Base-by-base conservation (phyloP, 2,113 vertebrate species). In the Amblyopsis rosae region DNA sequence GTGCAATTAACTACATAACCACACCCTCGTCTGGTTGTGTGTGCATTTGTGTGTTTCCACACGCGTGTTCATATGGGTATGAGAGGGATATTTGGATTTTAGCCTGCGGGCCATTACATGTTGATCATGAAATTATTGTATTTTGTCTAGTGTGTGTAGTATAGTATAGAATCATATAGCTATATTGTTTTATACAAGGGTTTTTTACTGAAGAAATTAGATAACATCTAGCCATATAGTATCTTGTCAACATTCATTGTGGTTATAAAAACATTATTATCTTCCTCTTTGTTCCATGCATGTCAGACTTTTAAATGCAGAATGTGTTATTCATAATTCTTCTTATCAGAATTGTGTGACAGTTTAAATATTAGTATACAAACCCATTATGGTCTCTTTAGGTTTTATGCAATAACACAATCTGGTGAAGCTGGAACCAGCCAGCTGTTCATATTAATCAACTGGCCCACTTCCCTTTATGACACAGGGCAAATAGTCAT, bases 401-500 rank as follows among this genome's bases (percentile, higher is more conserved):
- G 81, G 74, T 81, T 83, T 72, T 81, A 81, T 72, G 66, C 77
- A 81, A 65, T 72, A 83, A 64, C 56, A 69, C 76, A 80, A 64
- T 80, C 71, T 81, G 75, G 64, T 76, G 66, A 78, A 82, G 71
- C 65, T 47, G 62, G 56, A 71, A 64, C 67, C 61, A 26, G 56
- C 77, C 75, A 80, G 77, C 67, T 74, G 69, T 72, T 69, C 70
- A 5, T 77, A 91, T 90, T 88, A 89, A 90, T 89, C 86, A 88
- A 83, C 81, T 70, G 75, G 73, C 71, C 77, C 79, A 85, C 82
- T 86, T 88, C 58, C 70, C 70, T 84, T 82, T 82, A 83, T 82
- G 84, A 85, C 83, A 84, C 67, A 65, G 64, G 84, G 87, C 80
- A 83, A 90, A 90, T 88, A 83, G 80, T 89, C 86, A 86, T 87